Base-by-base conservation (phyloP, 2,797 vertebrate genomes). In the Tauraco hartlaubi region DNA sequence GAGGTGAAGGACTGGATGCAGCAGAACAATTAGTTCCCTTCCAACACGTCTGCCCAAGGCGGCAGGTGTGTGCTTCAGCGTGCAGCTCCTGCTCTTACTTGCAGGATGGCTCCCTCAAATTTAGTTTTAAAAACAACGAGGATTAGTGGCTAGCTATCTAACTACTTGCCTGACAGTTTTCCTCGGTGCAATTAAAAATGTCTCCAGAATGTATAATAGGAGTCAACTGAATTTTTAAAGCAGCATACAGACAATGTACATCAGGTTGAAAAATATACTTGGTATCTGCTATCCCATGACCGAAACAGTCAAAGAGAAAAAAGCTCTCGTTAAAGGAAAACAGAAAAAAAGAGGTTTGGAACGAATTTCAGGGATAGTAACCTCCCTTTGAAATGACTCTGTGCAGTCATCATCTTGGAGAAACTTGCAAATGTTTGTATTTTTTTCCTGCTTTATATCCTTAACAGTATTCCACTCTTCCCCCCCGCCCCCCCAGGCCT, bases 381-480 rank as follows among this genome's bases (percentile, higher is more conserved):
- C 22, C 18, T 85, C 20, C 20, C n/a, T 80, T 75, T 62, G 51
- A 88, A 92, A 75, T n/a, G 13, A 25, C 17, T 41, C 19, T 82
- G 14, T 85, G 49, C 25, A 52, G 9, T n/a, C 0, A 0, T 52
- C 0, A 0, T 78, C 54, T 92, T 81, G 26, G 21, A 91, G 44
- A 78, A 87, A 8, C 23, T 63, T 78, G 58, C 84, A 85, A 68
- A 76, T 23, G 2, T 56, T 88, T 73, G 12, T 23, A 12, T 8
- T 54, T 41, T 68, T 78, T 83, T 33, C n/a, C 49, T 63, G 21
- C 41, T 79, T 94, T 71, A 37, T 52, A 52, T 44, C 48, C 31
- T 74, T 71, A 67, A 41, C 93, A 81, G n/a, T 25, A 80, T 18
- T 48, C 8, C 20, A 67, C 20, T 28, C 4, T 41, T 13, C 39